These are phyloP conservation scores for Salpingus planirostris DNA, from an alignment of 2,888 invertebrate species.

Conservation along the genomic window DNA sequence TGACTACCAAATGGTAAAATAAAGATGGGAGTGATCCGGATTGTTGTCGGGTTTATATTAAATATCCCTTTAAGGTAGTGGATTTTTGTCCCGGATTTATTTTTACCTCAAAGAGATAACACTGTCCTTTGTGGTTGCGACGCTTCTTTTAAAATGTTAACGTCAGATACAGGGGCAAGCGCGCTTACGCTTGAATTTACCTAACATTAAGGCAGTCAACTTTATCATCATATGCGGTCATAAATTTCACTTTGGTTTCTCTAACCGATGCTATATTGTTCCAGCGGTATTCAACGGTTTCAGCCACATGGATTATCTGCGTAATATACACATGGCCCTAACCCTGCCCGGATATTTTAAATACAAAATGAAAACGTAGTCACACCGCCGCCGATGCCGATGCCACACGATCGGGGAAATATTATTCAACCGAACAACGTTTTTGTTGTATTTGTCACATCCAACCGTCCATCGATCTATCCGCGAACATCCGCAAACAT, in stretches of 20 bases:
- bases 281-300: conserved; percentile 16
- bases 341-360: conserved; percentile 11
- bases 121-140: conserved; percentile 15
- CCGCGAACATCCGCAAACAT: too few species aligned
- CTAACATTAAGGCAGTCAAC: conserved; percentile 16
- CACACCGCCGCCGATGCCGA: too few species aligned
- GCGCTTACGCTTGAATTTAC: conserved; percentile 16
- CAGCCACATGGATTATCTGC: conserved; percentile 13
- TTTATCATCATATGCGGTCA: conserved; percentile 17
- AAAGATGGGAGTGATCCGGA: too few species aligned
- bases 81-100: too few species aligned
- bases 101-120: conserved; percentile 16
- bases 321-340: conserved; percentile 6
- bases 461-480: too few species aligned
- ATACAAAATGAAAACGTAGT: conserved; percentile 8
- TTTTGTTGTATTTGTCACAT: too few species aligned
- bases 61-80: too few species aligned
- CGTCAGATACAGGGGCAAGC: conserved; percentile 13
- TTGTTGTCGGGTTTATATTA: too few species aligned
- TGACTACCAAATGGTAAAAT: too few species aligned
- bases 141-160: conserved; percentile 17
- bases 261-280: conserved; percentile 15
- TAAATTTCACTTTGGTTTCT: conserved; percentile 18
- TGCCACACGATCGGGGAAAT: too few species aligned
- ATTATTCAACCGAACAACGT: too few species aligned